These are phyloP conservation scores for Percina caprodes DNA, from an alignment of 2,113 vertebrate genomes.

Conservation along the genomic window DNA sequence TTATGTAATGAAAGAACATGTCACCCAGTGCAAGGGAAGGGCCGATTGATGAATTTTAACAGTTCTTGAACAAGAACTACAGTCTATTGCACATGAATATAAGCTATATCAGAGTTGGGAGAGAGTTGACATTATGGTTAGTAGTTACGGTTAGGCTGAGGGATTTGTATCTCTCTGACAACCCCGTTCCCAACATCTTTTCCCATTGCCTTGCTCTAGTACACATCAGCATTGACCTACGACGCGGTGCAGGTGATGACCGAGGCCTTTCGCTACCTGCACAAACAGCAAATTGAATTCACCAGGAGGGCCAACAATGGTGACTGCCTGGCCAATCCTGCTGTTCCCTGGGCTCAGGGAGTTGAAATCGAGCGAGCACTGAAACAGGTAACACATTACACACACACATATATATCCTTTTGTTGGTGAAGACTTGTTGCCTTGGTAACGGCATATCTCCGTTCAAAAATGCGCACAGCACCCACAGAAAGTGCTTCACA, in stretches of 20 bases:
- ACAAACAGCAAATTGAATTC: constrained; percentile 97
- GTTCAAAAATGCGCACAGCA: constrained; percentile 22
- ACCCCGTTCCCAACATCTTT: neutral
- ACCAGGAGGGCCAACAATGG: constrained; percentile 94
- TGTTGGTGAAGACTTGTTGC: constrained; percentile 40
- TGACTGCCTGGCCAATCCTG: constrained; percentile 98
- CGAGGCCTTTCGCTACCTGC: constrained; percentile 95
- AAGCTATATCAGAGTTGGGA: neutral
- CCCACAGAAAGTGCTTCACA: constrained; percentile 17
- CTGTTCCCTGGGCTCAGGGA: constrained; percentile 97
- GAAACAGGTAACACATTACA: constrained; percentile 87
- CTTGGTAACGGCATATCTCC: constrained; percentile 48
- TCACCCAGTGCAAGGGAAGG: neutral
- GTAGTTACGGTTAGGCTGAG: neutral
- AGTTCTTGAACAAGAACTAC: neutral
- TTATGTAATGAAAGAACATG: neutral
- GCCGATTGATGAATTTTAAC: neutral
- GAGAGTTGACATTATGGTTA: neutral
- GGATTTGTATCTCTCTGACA: neutral
- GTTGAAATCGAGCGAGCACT: constrained; percentile 98
- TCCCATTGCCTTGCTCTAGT: constrained; percentile 76
- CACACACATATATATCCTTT: constrained; percentile 1
- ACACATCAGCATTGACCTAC: constrained; percentile 97
- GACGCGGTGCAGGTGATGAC: constrained; percentile 99
- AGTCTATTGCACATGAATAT: neutral